Evolutionary conservation across 2,113 vertebrate species (phyloP), one percentile per base, ranked within the genome.

Genomic region (Microcebus ravelobensis): DNA sequence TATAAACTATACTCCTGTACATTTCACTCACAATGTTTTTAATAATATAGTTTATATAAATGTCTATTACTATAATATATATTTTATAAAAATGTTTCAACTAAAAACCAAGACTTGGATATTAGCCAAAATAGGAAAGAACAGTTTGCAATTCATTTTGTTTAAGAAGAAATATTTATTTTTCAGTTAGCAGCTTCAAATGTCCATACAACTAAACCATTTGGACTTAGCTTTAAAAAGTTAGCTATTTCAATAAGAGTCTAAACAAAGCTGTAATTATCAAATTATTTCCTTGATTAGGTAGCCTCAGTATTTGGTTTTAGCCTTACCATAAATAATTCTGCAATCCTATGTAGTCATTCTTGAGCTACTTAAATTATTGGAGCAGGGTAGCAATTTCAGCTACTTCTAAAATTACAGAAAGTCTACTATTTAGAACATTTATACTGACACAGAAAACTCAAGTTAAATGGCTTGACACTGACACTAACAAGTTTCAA

Each of bases 401-500:
- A 85, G 73, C 89, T 77, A 55, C 90, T 71, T 94, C 86, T 97
- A 81, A 93, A 91, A 93, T 84, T 87, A 88, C 61, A 91, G 73
- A n/a, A 85, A 76, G 89, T 23, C 80, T 68, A 85, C 92, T 96
- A 87, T 81, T 80, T 79, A 95, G 57, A 94, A 91, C 73, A 87
- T 76, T 68, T 76, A 84, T 20, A 76, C 17, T 77, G 74, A 94
- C 83, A 91, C 10, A 91, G 55, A 96, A 96, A 93, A 82, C 71
- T 87, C 82, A 96, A 96, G 79, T 73, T 87, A 94, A 94, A 95
- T 80, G 61, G 50, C 52, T 71, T 93, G 42, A 96, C 82, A 94
- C 39, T 86, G 90, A 97, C 65, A 84, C 59, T 68, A 95, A 39
- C 36, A 86, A 95, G 87, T 90, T 97, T 97, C 94, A 91, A 91